phyloP scores from a whole-genome alignment of 2,113 vertebrate species.

The Himantopus leucocephalus region DNA sequence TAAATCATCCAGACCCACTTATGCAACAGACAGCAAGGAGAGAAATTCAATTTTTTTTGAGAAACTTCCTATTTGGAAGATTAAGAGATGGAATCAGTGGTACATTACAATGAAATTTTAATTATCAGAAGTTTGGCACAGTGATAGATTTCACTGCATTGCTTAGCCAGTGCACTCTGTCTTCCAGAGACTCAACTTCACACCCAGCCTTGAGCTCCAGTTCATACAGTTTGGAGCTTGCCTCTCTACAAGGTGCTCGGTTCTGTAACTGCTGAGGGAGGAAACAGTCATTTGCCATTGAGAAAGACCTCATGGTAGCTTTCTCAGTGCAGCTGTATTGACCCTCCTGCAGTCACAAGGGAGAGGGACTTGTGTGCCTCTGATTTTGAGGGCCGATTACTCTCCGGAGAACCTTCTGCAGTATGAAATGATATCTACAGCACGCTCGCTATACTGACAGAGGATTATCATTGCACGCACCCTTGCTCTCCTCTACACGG shows the following conservation, averaged over 20 bases:
- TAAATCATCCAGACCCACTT: constrained; percentile 41
- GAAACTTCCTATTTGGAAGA: constrained; percentile 34
- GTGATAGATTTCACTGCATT: neutral
- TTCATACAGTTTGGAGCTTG: neutral
- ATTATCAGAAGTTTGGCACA: constrained; percentile 18
- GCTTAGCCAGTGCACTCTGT: neutral
- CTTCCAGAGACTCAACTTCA: neutral
- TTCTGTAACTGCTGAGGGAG: neutral
- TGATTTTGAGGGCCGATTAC: neutral
- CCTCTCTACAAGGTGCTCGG: neutral
- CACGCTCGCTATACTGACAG: neutral
- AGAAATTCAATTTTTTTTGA: neutral
- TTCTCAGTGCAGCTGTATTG: neutral
- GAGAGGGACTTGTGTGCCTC: neutral
- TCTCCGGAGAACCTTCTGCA: neutral
- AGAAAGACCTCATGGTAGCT: neutral
- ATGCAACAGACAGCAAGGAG: constrained; percentile 16
- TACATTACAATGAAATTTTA: constrained; percentile 26
- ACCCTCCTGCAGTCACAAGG: neutral
- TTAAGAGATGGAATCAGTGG: neutral
- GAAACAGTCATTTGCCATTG: neutral
- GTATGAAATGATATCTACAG: neutral
- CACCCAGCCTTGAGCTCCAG: neutral
- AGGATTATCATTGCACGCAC: neutral
- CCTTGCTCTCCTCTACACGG: neutral